Evolutionary conservation across 2,113 vertebrate genomes (phyloP).

Genomic region (Archilochus colubris): DNA sequence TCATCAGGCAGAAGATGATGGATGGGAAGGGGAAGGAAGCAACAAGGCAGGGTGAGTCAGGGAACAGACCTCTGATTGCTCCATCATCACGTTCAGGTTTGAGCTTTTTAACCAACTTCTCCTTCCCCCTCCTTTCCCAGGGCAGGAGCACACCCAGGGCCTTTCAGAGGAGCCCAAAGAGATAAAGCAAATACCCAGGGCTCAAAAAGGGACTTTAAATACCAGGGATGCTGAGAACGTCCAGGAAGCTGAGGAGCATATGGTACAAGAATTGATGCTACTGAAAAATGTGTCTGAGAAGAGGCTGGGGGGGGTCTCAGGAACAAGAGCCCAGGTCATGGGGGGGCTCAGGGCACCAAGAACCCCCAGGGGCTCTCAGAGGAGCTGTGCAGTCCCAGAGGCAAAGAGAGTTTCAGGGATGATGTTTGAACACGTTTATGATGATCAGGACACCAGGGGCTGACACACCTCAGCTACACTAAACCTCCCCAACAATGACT

Average conservation of each 20-base stretch:
- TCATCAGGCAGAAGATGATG: background rate
- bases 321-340: fast-evolving
- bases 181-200: background rate
- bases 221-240: background rate
- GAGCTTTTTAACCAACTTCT: background rate
- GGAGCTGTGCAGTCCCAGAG: too few species aligned
- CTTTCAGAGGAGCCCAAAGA: fast-evolving
- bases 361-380: background rate
- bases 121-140: background rate
- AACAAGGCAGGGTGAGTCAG: background rate
- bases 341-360: background rate
- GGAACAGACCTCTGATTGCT: background rate
- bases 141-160: background rate
- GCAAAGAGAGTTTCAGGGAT: fast-evolving
- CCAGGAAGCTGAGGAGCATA: background rate
- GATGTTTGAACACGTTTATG: background rate
- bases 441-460: fast-evolving
- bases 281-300: background rate
- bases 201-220: background rate
- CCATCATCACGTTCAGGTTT: background rate
- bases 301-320: background rate
- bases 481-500: fast-evolving
- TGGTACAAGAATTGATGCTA: background rate
- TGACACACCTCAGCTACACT: background rate
- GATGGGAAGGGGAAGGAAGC: background rate